Conservation (phyloP, 1,140 invertebrate species). For the Phenacoccus solenopsis region DNA sequence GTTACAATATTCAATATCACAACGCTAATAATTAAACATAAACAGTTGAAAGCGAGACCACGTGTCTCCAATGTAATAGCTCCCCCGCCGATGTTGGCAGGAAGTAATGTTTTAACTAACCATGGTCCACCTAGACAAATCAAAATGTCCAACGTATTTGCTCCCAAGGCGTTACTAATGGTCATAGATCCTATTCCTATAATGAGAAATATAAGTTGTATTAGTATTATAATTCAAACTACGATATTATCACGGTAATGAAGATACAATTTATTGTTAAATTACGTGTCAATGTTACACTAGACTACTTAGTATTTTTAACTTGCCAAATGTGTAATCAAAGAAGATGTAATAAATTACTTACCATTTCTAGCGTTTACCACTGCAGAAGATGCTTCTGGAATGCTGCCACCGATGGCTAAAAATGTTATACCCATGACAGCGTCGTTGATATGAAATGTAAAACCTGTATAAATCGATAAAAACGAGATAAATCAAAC, state of each 20-base stretch:
- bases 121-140: conserved; percentile 75
- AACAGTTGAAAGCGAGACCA: conserved; percentile 27
- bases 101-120: conserved; percentile 56
- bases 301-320: background rate
- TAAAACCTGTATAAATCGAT: conserved; percentile 43
- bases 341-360: conserved; percentile 29
- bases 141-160: conserved; percentile 71
- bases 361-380: conserved; percentile 55
- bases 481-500: too few species aligned
- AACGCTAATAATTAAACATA: conserved; percentile 27
- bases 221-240: too few species aligned
- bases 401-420: conserved; percentile 73
- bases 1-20: conserved; percentile 26
- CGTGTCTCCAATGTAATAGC: conserved; percentile 26
- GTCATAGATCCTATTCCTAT: conserved; percentile 69
- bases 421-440: conserved; percentile 84
- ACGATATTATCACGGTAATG: too few species aligned
- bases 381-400: conserved; percentile 72
- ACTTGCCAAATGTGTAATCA: background rate
- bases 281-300: background rate
- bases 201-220: conserved; percentile 28
- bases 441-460: conserved; percentile 64
- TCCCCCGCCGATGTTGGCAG: conserved; percentile 31
- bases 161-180: conserved; percentile 69
- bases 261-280: background rate